These are phyloP conservation scores for Pollenia griseotomentosa DNA, from an alignment of 2,888 invertebrate genomes.

Conservation along the genomic window DNA sequence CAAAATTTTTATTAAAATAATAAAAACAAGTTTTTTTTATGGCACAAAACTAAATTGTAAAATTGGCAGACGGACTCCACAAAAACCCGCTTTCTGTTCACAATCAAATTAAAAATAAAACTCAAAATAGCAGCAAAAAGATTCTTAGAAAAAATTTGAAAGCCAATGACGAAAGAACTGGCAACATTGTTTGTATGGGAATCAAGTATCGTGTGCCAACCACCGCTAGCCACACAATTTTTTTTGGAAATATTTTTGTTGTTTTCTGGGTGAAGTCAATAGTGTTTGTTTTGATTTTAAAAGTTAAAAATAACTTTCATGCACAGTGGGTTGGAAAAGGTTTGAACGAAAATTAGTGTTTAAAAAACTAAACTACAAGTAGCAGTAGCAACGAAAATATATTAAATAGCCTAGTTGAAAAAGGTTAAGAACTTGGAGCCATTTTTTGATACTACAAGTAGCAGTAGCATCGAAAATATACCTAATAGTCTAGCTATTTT, in stretches of 20 bases:
- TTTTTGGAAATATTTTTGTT: neutral
- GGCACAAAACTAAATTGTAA: too few relatives aligned
- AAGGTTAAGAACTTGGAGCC: too few relatives aligned
- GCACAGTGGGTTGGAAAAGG: neutral
- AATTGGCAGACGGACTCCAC: neutral
- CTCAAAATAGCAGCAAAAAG: neutral
- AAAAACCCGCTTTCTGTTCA: neutral
- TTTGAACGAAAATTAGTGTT: too few relatives aligned
- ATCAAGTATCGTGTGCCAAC: neutral
- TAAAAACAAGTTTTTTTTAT: neutral
- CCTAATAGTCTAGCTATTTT: too few relatives aligned
- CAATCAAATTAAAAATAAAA: neutral
- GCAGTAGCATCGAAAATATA: too few relatives aligned
- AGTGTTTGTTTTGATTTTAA: neutral
- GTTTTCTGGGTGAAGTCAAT: neutral
- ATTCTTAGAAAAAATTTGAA: neutral
- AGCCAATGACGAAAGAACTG: neutral
- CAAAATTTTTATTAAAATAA: too few relatives aligned
- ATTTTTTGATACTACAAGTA: too few relatives aligned
- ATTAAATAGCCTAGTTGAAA: too few relatives aligned
- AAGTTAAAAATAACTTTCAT: slow-evolving; percentile 7
- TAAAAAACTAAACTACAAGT: too few relatives aligned
- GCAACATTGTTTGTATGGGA: neutral
- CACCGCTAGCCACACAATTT: neutral
- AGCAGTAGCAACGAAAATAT: too few relatives aligned